Evolutionary conservation across 2,113 vertebrate species (phyloP), one percentile per base, ranked within the genome.

Genomic region (Raphicerus campestris): DNA sequence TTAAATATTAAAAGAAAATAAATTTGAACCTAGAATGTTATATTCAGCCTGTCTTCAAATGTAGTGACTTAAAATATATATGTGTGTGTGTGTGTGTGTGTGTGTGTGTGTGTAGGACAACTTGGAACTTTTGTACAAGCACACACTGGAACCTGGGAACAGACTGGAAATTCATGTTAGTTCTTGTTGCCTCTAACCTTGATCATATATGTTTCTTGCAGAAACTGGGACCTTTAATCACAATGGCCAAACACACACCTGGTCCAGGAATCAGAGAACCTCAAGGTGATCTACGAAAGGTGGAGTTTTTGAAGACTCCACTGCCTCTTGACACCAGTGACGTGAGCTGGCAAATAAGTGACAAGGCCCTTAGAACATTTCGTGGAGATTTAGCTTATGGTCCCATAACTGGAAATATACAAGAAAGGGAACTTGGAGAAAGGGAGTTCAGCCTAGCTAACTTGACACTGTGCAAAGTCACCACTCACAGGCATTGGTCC

Each of bases 1-100:
- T 63, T 91, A 85, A 51, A 78, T 95, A 61, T 63, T 89, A 55
- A 91, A 94, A 32, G 7, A 63, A 94, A 94, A 55, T 90, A 83
- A 85, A 53, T 90, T 89, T 51, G 24, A 60, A 75, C 39, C 11
- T 83, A 61, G 28, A 90, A 89, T 61, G 61, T 73, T 77, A 42
- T 81, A 88, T 45, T 49, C 49, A 87, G 47, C 10, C 70, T 87
- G 35, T 63, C 85, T 81, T 70, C 49, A 47, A 49, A 5, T 70
- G 17, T 89, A 51, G 45, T 89, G 60, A 42, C 51, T 47, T 39
- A 55, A 83, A 56, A 56, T 14, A 60, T 10, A 22, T 58, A 63
- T 39, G 28, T 39, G 5, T 35, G 32, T 63, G 1, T 80, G 4
- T n/a, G 13, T 49, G 17, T 51, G 32, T 2, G 45, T 0, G 47